A percentile compares a stretch with the other conserved stretches of the same genome.
These are phyloP conservation scores for Xyrichtys novacula DNA, from an alignment of 2,797 vertebrate genomes.

Conservation along the genomic window DNA sequence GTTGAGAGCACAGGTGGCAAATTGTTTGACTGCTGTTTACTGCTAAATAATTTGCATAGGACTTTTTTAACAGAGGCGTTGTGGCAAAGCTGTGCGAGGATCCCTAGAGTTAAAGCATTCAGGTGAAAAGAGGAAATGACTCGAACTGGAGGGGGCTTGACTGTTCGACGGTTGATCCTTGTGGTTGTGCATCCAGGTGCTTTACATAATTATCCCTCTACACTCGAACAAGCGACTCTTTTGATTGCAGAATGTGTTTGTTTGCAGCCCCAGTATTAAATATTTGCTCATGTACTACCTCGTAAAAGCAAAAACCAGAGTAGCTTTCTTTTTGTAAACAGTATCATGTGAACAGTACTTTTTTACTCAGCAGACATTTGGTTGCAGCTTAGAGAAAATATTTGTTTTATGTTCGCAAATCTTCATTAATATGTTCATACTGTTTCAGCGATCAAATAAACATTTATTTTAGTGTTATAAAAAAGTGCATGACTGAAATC, in stretches of 20 bases:
- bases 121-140: conserved; percentile 8
- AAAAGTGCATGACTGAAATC: too few species aligned
- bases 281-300: conserved; percentile 26
- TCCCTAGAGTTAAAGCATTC: not conserved
- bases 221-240: not conserved
- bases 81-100: not conserved
- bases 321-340: too few species aligned
- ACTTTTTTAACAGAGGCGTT: conserved; percentile 6
- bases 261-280: not conserved
- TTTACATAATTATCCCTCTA: not conserved
- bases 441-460: not conserved
- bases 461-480: too few species aligned
- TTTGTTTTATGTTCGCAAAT: not conserved
- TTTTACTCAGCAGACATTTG: not conserved
- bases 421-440: not conserved
- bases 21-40: not conserved
- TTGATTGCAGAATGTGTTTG: not conserved
- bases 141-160: not conserved
- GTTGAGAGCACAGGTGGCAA: conserved; percentile 15
- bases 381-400: not conserved
- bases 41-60: conserved; percentile 40
- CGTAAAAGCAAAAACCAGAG: conserved; percentile 2
- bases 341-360: not conserved
- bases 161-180: not conserved
- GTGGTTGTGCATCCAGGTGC: not conserved